Evolutionary conservation across 1,140 invertebrate genomes (phyloP), one percentile per base, ranked within the genome.

Genomic region (Heliconius hermathena): DNA sequence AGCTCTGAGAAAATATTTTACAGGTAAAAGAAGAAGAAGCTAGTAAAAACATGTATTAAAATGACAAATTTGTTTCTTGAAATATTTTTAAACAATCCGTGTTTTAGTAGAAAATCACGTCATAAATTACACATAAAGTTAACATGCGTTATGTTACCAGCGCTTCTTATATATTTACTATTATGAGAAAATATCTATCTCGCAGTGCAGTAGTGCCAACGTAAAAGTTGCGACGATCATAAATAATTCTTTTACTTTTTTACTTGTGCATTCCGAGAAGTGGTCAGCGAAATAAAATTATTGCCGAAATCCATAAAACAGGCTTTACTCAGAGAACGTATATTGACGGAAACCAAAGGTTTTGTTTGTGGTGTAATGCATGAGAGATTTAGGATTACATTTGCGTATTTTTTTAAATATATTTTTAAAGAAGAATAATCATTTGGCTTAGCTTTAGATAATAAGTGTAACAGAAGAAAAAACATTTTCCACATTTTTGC

Each of bases 301-400:
- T 88, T 91, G 90, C 90, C 91, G 91, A 93, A 93, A 93, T 91
- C 84, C 91, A 92, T 92, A 92, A 93, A 93, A 81, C 76, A 82
- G 80, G 83, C 77, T 91, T 90, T 88, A 90, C 90, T 89, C 91
- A 85, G 81, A 79, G 80, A 16, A 80, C 83, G 26, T 84, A 86
- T 86, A 84, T 87, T 85, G 86, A 85, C 86, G 87, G 89, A 90
- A 90, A 89, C 85, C 83, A 85, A 88, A 83, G 83, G 22, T 83
- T 79, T 77, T 79, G 52, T 79, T 77, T 79, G 9, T 74, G 84
- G 85, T 81, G 49, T 76, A 83, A 85, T 74, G 79, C 77, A 82
- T n/a, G 57, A 81, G 66, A 66, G 26, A 52, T 3, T 22, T 22
- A 57, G 8, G 8, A 8, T 22, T 2, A 57, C 54, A 1, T 57